phyloP scores from a whole-genome alignment of 2,797 vertebrate genomes.

The Sebastes itinus region DNA sequence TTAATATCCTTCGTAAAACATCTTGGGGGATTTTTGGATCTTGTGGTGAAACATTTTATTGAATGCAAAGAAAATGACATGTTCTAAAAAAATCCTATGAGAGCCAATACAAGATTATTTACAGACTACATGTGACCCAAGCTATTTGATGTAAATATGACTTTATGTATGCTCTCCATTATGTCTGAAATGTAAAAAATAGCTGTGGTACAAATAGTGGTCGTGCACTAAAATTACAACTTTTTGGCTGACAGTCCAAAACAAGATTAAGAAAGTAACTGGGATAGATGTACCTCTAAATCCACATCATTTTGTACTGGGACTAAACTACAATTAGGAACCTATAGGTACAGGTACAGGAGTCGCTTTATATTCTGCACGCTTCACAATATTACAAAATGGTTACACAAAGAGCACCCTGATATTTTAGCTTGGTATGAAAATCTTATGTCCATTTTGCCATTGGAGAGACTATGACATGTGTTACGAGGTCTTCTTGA shows the following conservation, averaged over 20 bases:
- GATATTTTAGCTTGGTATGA: background rate
- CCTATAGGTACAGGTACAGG: background rate
- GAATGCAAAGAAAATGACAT: background rate
- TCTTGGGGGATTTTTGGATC: background rate
- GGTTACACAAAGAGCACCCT: background rate
- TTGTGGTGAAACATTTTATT: background rate
- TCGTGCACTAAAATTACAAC: background rate
- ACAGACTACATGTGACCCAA: background rate
- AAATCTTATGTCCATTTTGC: background rate
- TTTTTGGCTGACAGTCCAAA: background rate
- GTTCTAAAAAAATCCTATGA: background rate
- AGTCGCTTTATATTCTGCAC: accelerated
- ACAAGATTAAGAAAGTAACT: background rate
- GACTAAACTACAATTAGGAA: background rate
- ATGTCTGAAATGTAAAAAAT: background rate
- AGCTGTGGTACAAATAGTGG: background rate
- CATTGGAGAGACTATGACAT: too few species aligned
- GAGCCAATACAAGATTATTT: background rate
- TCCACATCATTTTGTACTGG: background rate
- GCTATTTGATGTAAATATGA: background rate
- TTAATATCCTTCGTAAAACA: background rate
- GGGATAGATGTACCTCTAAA: background rate
- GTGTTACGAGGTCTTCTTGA: background rate
- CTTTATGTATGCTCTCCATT: background rate
- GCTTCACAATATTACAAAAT: background rate